Evolutionary conservation across 2,113 vertebrate species (phyloP).

Genomic region (Xyrauchen texanus): DNA sequence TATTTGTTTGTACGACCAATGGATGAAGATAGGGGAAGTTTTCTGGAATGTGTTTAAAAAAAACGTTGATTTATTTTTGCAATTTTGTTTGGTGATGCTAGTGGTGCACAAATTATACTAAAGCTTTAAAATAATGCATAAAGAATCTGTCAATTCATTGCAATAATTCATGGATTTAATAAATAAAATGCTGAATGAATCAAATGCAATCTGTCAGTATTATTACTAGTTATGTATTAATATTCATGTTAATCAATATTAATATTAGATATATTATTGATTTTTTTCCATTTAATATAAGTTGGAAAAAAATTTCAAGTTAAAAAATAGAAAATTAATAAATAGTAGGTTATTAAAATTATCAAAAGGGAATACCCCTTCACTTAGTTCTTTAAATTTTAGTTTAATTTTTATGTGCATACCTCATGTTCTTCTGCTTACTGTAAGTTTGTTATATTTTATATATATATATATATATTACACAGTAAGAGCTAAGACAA

Average conservation of each 20-base stretch:
- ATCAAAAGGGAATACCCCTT: not conserved
- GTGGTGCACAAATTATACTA: too few species aligned
- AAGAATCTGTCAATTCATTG: not conserved
- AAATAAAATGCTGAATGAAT: slow-evolving; percentile 2
- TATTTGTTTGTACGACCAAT: too few species aligned
- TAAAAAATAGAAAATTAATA: not conserved
- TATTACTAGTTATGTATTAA: too few species aligned
- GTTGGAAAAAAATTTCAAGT: not conserved
- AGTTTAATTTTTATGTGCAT: not conserved
- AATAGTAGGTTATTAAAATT: not conserved
- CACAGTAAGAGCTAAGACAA: not conserved
- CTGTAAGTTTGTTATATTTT: not conserved
- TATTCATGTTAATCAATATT: too few species aligned
- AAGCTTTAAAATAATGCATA: too few species aligned
- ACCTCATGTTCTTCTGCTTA: not conserved
- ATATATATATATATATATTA: not conserved
- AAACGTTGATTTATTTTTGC: too few species aligned
- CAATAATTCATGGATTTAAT: not conserved
- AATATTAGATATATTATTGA: not conserved
- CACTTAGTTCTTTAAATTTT: too few species aligned
- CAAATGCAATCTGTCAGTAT: not conserved
- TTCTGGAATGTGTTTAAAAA: too few species aligned
- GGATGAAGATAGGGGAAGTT: too few species aligned
- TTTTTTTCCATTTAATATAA: not conserved
- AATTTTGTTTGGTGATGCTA: too few species aligned